Percentiles rank a stretch among this genome's conserved stretches.
These are phyloP conservation scores for Adela reaumurella DNA, from an alignment of 2,888 invertebrate genomes.

Conservation along the genomic window DNA sequence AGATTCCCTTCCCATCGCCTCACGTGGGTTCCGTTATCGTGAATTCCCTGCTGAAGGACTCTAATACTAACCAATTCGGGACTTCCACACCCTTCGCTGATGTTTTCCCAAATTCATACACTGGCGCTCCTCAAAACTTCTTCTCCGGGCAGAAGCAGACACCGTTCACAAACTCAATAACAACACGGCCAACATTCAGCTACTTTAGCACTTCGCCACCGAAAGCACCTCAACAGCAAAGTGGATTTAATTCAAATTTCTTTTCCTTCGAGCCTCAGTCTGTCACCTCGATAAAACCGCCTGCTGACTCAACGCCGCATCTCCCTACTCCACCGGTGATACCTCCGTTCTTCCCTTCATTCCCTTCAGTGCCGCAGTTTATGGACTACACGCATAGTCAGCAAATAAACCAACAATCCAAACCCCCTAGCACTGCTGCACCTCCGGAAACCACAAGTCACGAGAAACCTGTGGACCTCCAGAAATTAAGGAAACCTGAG, in stretches of 20 bases:
- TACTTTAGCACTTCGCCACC: conserved; percentile 42
- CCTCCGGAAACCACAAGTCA: no score
- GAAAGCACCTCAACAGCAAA: conserved; percentile 20
- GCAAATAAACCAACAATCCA: no score
- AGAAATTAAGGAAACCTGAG: no score
- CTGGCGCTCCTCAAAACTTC: conserved; percentile 18
- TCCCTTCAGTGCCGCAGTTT: no score
- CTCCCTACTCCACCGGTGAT: conserved; percentile 23
- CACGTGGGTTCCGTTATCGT: conserved; percentile 85
- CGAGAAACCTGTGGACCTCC: no score
- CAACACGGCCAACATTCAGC: conserved; percentile 38
- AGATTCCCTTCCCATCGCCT: conserved; percentile 81
- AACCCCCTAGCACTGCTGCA: no score
- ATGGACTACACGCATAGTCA: no score
- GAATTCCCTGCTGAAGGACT: conserved; percentile 47
- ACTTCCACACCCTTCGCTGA: conserved; percentile 18
- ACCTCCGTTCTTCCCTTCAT: conserved; percentile 25
- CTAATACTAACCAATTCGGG: conserved; percentile 9
- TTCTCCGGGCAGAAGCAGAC: conserved; percentile 27
- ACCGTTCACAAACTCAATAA: conserved; percentile 16
- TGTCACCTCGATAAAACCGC: conserved; percentile 29
- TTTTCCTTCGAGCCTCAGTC: conserved; percentile 45
- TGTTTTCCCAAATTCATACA: conserved; percentile 22
- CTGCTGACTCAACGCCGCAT: no score
- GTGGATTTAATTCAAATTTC: conserved; percentile 28